Conservation (phyloP, 1,140 invertebrate species). For the Zophobas atratus region DNA sequence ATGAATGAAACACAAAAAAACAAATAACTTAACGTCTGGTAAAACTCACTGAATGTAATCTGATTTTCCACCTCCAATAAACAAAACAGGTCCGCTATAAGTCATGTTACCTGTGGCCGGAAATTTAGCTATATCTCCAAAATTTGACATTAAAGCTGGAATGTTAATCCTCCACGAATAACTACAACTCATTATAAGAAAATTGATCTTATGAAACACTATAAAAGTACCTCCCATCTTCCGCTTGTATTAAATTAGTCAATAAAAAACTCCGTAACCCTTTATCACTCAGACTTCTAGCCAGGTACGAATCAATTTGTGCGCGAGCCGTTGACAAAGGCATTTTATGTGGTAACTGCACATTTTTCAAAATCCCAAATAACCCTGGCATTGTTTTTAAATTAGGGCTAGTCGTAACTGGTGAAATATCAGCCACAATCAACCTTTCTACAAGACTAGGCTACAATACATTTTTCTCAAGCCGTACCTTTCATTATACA, state of each 20-base stretch:
- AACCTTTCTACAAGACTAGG: slow-evolving; percentile 84
- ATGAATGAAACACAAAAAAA: slow-evolving; percentile 62
- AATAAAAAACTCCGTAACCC: slow-evolving; percentile 71
- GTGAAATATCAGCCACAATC: slow-evolving; percentile 89
- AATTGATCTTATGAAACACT: not conserved
- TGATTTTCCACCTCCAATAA: slow-evolving; percentile 86
- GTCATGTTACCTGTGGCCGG: slow-evolving; percentile 69
- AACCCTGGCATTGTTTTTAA: slow-evolving; percentile 76
- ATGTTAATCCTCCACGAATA: slow-evolving; percentile 68
- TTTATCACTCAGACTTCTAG: slow-evolving; percentile 67
- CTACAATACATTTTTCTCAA: slow-evolving; percentile 68
- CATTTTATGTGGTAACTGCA: slow-evolving; percentile 73
- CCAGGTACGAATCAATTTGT: slow-evolving; percentile 72
- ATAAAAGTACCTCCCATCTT: slow-evolving; percentile 51
- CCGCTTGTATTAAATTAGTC: slow-evolving; percentile 66
- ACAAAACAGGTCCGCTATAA: slow-evolving; percentile 82
- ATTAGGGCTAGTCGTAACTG: slow-evolving; percentile 76
- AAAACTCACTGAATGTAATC: slow-evolving; percentile 81
- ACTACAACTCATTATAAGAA: slow-evolving; percentile 50
- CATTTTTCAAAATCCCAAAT: slow-evolving; percentile 77
- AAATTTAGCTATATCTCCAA: slow-evolving; percentile 77
- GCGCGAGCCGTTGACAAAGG: slow-evolving; percentile 79
- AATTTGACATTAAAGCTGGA: slow-evolving; percentile 58
- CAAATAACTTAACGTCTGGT: not conserved
- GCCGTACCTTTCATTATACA: slow-evolving; percentile 64